Base-by-base conservation (phyloP, 2,797 vertebrate genomes). In the Sphenopsis melanotis region DNA sequence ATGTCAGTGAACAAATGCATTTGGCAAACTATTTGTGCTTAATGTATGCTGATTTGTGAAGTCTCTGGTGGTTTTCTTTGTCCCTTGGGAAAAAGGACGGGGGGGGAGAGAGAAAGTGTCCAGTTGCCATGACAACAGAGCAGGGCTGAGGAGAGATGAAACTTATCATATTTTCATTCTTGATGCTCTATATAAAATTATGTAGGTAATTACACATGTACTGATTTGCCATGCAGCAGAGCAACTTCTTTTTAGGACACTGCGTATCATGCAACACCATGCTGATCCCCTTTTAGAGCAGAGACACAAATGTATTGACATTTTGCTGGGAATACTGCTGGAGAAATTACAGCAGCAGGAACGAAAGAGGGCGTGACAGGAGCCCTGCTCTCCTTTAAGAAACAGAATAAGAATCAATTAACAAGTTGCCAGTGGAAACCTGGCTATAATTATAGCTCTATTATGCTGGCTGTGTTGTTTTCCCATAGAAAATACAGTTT, bases 31-130 rank as follows among this genome's bases (percentile, higher is more conserved):
- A 76, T 95, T 94, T 95, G 70, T 96, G 78, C 91, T 90, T 94
- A 92, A 95, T 95, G 83, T 96, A 71, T 97, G 90, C 76, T 27
- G 83, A 93, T 97, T 95, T 96, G 93, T 92, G 96, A 97, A 96
- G 90, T 96, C 93, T 96, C 95, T 49, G 90, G 91, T 47, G 95
- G 96, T 97, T 95, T 96, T 89, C 96, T 98, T 97, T 97, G 95
- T 97, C 96, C 96, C 91, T 88, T 83, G 90, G 82, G 96, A 89
- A 80, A 79, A 70, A n/a, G 19, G 12, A 6, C 9, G 15, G 70
- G 70, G 72, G 60, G 83, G 66, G 76, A 29, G 65, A 60, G 82
- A 70, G 61, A 88, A 94, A 93, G 90, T 94, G 94, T 90, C 89
- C 50, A 2, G 98, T 98, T 98, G 90, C 96, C 87, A 98, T 98